Evolutionary conservation across 1,140 invertebrate genomes (phyloP), one percentile per base, ranked within the genome.

Genomic region (Cotesia typhae): DNA sequence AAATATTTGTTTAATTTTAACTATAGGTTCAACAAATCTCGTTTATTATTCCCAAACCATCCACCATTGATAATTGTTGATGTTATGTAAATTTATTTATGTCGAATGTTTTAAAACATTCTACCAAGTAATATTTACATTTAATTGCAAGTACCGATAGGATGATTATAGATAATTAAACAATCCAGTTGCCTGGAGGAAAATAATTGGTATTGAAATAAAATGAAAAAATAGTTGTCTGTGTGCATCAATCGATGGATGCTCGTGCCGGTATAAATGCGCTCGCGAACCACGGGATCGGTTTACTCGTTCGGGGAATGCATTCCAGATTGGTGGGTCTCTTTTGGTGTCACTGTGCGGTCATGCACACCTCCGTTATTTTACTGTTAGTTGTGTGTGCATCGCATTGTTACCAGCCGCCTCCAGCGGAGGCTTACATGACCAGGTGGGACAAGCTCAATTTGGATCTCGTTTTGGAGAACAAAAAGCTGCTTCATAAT

Each of bases 361-460:
- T 70, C 59, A 35, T 75, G 38, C n/a, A 57, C 55, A 55, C 71
- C 67, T 67, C 70, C 38, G 4, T 72, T 51, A 51, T 69, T 4
- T n/a, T 72, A 10, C 17, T 67, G 52, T 70, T 52, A 67, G 36
- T 28, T 4, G 55, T 53, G 2, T 38, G 38, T 10, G 57, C 14
- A 14, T 57, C 65, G 6, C 55, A 7, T 2, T 67, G 72, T 63
- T 76, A 77, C 67, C 57, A 70, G 4, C 75, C 74, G 78, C 73
- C 73, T 9, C 72, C 60, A 60, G 66, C 37, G 38, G 61, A 79
- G 17, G 76, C 73, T 6, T 83, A 83, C 53, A 78, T 76, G 69
- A 79, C 78, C 2, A 69, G 88, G 71, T 90, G 89, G 76, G 89
- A 90, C 76, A 88, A 89, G 79, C 81, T 90, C 73, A 88, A 90